Evolutionary conservation across 2,888 invertebrate species (phyloP), one percentile per base, ranked within the genome.

Genomic region (Drosophila birchii): DNA sequence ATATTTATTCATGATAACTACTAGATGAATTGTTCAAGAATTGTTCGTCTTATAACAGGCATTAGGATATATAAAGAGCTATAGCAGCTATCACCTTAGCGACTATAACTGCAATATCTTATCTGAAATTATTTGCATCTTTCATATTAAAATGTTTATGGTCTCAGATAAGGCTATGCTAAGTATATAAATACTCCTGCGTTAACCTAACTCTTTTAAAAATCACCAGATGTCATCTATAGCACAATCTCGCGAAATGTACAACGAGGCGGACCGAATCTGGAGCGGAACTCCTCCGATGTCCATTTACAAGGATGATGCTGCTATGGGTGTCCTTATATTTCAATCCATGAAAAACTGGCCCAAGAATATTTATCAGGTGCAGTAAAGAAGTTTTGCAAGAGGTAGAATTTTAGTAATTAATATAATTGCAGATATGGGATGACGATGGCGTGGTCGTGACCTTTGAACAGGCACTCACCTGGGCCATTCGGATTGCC

Each of bases 281-380:
- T 32, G 47, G 47, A 49, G 32, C 4, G 29, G 47, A 49, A 18
- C 47, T 32, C 47, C 18, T 3, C 12, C 3, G 1, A 49, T 4
- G 18, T 49, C 32, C 47, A 49, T 49, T 32, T 49, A 49, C 34
- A 51, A 51, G 18, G 32, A 32, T 20, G 34, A 51, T 34, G 18
- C 18, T 20, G 18, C 51, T 12, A 5, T 51, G 34, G 51, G 51
- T 0, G 51, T 5, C 3, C 5, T 51, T 5, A 34, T 51, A 8
- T 51, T 51, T 9, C 32, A 20, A 1, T 9, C 32, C 14, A 51
- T 51, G 34, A 34, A 51, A 18, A 34, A 51, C 4, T 51, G 51
- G 34, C 34, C 51, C 5, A 18, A 51, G 14, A 34, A 34, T 9
- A 51, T 51, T 20, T 51, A 5, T 34, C 51, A 47, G 44, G 44